Conservation (phyloP, 2,797 vertebrate species). For the Phoebastria nigripes region DNA sequence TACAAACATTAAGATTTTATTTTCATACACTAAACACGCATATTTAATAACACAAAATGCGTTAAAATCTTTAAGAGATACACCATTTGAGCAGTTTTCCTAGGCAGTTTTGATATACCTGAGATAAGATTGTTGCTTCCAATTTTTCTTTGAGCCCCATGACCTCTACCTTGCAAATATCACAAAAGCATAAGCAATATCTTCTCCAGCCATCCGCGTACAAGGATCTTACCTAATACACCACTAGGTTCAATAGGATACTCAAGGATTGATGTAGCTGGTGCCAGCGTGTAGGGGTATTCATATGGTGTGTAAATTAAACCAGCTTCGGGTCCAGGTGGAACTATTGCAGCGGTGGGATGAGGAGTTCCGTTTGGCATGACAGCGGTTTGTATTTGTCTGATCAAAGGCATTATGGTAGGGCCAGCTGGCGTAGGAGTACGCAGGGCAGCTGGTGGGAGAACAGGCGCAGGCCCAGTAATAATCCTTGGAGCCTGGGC, state of each 20-base stretch:
- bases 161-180: background rate
- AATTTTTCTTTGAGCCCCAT: background rate
- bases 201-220: background rate
- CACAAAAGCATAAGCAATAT: background rate
- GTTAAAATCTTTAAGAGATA: background rate
- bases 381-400: slow-evolving; percentile 97
- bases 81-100: background rate
- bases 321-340: slow-evolving; percentile 91
- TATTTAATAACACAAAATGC: background rate
- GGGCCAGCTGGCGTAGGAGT: slow-evolving; percentile 88
- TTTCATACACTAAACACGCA: background rate
- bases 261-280: slow-evolving; percentile 96
- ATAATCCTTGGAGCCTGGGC: slow-evolving; percentile 95
- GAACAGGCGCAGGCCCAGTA: slow-evolving; percentile 90
- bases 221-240: slow-evolving; percentile 90
- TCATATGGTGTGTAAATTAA: slow-evolving; percentile 96
- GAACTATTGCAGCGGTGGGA: slow-evolving; percentile 87
- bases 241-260: slow-evolving; percentile 98
- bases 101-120: background rate
- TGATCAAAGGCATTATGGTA: slow-evolving; percentile 98
- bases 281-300: slow-evolving; percentile 96
- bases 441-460: slow-evolving; percentile 87
- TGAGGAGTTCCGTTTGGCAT: slow-evolving; percentile 92
- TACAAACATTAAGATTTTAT: background rate
- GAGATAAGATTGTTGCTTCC: background rate